These are phyloP conservation scores for Hyperopisus bebe DNA, from an alignment of 2,113 vertebrate genomes.

Conservation along the genomic window DNA sequence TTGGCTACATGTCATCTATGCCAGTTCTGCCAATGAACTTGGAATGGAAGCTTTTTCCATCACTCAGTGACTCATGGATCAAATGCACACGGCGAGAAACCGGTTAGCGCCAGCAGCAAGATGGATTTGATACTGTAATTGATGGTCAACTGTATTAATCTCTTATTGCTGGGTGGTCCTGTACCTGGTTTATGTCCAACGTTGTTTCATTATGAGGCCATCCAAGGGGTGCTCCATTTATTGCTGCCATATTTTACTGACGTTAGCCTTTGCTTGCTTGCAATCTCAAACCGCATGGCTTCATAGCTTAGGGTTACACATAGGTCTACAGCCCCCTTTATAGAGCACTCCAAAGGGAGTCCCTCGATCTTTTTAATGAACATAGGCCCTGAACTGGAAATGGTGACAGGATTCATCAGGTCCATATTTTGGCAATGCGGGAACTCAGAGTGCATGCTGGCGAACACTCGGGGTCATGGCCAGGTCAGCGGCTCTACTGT, in stretches of 20 bases:
- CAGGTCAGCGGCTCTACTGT: constrained; percentile 37
- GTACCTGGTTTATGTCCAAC: constrained; percentile 36
- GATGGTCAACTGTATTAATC: constrained; percentile 42
- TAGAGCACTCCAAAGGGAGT: not conserved
- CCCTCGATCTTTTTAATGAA: constrained; percentile 24
- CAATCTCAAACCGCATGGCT: not conserved
- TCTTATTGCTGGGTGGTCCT: constrained; percentile 48
- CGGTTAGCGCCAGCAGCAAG: constrained; percentile 1
- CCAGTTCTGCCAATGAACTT: not conserved
- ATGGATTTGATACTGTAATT: not conserved
- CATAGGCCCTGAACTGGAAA: constrained; percentile 44
- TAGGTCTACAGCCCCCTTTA: not conserved
- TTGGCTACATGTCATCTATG: not conserved
- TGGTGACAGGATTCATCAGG: constrained; percentile 43
- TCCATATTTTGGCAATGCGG: constrained; percentile 47
- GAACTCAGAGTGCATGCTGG: constrained; percentile 26
- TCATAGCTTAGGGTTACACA: not conserved
- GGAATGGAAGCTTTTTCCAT: not conserved
- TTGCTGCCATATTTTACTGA: constrained; percentile 1
- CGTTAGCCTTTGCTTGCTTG: not conserved
- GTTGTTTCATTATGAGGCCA: constrained; percentile 34
- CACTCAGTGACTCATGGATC: constrained; percentile 26
- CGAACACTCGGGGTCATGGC: constrained; percentile 45
- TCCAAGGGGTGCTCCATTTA: constrained; percentile 22
- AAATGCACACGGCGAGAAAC: constrained; percentile 8